These are phyloP conservation scores for Brachionus rotundiformis DNA, from an alignment of 1,140 invertebrate genomes.

Conservation along the genomic window DNA sequence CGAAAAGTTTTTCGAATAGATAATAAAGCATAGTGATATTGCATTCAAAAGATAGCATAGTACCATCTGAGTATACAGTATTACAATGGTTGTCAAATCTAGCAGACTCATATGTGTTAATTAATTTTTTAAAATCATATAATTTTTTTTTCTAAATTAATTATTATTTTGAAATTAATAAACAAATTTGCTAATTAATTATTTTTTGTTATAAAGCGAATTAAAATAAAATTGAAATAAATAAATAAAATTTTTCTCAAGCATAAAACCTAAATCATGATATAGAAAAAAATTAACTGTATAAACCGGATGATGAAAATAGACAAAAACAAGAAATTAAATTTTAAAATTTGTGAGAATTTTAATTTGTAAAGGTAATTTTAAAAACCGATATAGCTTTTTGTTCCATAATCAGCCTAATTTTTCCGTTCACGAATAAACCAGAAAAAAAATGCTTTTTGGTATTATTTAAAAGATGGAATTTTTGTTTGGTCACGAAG, in stretches of 20 bases:
- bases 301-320: not conserved
- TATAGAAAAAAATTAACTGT: not conserved
- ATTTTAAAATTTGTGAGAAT: too few relatives aligned
- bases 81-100: constrained; percentile 13
- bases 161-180: not conserved
- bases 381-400: too few relatives aligned
- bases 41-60: constrained; percentile 25
- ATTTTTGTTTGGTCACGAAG: too few relatives aligned
- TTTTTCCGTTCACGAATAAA: not conserved
- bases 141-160: constrained; percentile 1
- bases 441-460: too few relatives aligned
- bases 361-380: too few relatives aligned
- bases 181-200: too few relatives aligned
- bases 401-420: not conserved
- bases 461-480: too few relatives aligned
- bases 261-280: not conserved
- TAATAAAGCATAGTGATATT: constrained; percentile 22
- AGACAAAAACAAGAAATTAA: too few relatives aligned
- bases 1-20: not conserved
- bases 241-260: not conserved
- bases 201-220: too few relatives aligned
- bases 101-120: not conserved
- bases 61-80: constrained; percentile 37
- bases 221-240: too few relatives aligned
- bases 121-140: not conserved